Percentiles rank a stretch among this genome's conserved stretches.
These are phyloP conservation scores for Allygus modestus DNA, from an alignment of 2,888 invertebrate genomes.

Conservation along the genomic window DNA sequence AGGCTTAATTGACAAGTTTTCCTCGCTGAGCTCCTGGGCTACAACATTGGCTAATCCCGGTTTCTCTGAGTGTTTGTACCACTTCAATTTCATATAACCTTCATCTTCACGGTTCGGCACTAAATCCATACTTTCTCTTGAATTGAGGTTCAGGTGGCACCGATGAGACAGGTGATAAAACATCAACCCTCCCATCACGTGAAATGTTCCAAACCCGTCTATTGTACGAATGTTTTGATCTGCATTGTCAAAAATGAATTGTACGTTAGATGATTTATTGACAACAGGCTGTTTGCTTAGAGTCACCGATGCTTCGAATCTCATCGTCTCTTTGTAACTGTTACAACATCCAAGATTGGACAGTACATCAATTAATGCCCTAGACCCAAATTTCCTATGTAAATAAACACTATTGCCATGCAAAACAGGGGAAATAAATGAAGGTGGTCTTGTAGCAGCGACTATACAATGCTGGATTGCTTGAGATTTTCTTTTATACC, in stretches of 20 bases:
- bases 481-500: neutral
- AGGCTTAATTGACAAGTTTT: too few species aligned
- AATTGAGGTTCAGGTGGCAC: too few species aligned
- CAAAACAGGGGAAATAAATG: neutral
- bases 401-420: neutral
- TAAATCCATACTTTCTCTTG: too few species aligned
- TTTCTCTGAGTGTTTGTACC: too few species aligned
- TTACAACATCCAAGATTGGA: neutral
- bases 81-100: too few species aligned
- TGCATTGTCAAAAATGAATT: conserved; percentile 10
- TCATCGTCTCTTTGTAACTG: conserved; percentile 7
- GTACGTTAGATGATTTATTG: neutral
- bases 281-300: neutral
- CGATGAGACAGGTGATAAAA: neutral
- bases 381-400: conserved; percentile 1
- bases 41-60: too few species aligned
- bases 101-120: too few species aligned
- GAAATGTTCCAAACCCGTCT: neutral
- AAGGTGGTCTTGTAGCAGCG: neutral
- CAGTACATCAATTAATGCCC: neutral
- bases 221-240: neutral
- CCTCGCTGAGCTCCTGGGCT: too few species aligned
- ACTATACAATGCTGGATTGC: conserved; percentile 1
- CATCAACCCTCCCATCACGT: neutral
- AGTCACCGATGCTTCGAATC: neutral